Percentiles rank a stretch among this genome's conserved stretches.
phyloP scores from a whole-genome alignment of 1,140 invertebrate species.

The Hermetia illucens region DNA sequence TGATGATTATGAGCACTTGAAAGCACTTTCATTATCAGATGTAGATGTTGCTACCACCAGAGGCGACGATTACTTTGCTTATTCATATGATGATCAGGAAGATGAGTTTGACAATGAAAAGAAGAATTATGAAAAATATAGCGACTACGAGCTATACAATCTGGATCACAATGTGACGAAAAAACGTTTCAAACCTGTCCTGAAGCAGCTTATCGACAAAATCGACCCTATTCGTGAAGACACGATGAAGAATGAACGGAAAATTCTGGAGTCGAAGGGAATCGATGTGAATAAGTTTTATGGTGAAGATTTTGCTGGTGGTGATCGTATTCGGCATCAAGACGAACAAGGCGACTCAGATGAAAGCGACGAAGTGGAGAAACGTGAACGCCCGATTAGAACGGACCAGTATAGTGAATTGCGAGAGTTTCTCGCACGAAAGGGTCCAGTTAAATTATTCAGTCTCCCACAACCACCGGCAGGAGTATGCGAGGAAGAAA shows the following conservation, averaged over 20 bases:
- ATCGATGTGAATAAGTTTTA: conserved; percentile 26
- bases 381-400: conserved; percentile 15
- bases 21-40: no score
- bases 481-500: conserved; percentile 14
- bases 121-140: conserved; percentile 12
- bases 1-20: conserved; percentile 15
- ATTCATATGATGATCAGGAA: conserved; percentile 25
- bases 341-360: no score
- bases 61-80: conserved; percentile 25
- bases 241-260: conserved; percentile 26
- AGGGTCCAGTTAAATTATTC: conserved; percentile 24
- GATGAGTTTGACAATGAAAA: conserved; percentile 1
- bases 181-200: conserved; percentile 22
- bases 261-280: conserved; percentile 23
- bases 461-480: conserved; percentile 10
- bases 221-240: conserved; percentile 27
- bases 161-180: conserved; percentile 26
- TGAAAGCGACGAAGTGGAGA: conserved; percentile 14
- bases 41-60: no score
- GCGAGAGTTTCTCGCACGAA: conserved; percentile 27
- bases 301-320: conserved; percentile 1
- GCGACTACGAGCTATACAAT: conserved; percentile 22
- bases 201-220: conserved; percentile 24
- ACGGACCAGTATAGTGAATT: conserved; percentile 28
- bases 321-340: no score